Conservation (phyloP, 1,140 invertebrate genomes). For the Dryas iulia region DNA sequence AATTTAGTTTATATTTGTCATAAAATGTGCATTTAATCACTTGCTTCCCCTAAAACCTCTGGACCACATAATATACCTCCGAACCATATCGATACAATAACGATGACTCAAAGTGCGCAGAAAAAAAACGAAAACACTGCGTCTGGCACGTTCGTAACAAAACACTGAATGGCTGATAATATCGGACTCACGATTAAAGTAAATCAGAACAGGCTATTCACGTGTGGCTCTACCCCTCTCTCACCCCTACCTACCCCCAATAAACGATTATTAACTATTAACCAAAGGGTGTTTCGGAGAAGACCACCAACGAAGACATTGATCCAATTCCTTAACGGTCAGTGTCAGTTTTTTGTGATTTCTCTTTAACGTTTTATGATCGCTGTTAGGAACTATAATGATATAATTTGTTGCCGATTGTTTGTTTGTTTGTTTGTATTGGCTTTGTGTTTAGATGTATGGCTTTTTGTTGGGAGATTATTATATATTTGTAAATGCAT, state of each 20-base stretch:
- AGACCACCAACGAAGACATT: conserved; percentile 60
- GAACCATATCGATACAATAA: conserved; percentile 6
- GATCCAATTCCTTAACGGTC: conserved; percentile 41
- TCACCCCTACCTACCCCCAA: conserved; percentile 46
- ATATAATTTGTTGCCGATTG: conserved; percentile 51
- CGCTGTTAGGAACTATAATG: conserved; percentile 48
- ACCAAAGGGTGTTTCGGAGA: conserved; percentile 57
- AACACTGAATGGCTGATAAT: conserved; percentile 57
- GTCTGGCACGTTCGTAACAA: conserved; percentile 49
- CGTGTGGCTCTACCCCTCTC: conserved; percentile 44
- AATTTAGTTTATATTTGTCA: background rate
- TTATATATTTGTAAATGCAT: no score
- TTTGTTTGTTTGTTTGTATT: background rate
- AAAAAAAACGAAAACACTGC: conserved; percentile 29
- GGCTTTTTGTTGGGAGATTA: no score
- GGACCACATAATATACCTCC: background rate
- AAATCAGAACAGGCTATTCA: conserved; percentile 57
- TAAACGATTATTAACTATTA: conserved; percentile 39
- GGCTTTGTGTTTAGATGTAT: background rate
- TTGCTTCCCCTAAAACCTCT: background rate
- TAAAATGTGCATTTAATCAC: background rate
- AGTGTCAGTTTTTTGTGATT: conserved; percentile 42
- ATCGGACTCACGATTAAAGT: conserved; percentile 65
- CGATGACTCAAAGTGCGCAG: conserved; percentile 2
- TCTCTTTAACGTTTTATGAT: conserved; percentile 34